Conservation (phyloP, 2,888 invertebrate genomes). For the Chymomyza caudatula region DNA sequence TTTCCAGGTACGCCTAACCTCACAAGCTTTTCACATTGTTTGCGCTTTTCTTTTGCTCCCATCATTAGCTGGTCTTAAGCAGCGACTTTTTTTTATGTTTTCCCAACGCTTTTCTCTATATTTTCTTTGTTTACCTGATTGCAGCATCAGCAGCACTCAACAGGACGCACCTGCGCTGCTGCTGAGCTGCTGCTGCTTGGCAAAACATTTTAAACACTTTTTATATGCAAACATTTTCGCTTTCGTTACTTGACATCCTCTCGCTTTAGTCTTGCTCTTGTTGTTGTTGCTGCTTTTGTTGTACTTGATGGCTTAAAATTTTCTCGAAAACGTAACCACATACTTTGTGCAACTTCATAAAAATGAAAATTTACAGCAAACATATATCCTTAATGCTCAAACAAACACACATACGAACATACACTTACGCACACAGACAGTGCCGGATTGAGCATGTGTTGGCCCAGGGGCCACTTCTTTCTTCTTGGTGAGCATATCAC, state of each 20-base stretch:
- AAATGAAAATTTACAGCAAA: conserved; percentile 69
- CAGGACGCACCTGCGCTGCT: neutral
- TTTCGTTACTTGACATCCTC: neutral
- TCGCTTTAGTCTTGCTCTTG: neutral
- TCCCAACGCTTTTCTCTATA: neutral
- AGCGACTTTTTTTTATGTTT: neutral
- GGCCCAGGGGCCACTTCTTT: too few relatives aligned
- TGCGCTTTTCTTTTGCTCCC: neutral
- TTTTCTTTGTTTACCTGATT: neutral
- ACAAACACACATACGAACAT: conserved; percentile 29
- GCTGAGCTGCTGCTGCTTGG: neutral
- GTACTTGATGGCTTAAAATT: conserved; percentile 5
- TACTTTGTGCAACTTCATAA: conserved; percentile 71
- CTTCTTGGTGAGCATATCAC: too few relatives aligned
- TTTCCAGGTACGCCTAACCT: too few relatives aligned
- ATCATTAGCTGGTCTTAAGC: neutral
- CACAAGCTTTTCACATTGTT: neutral
- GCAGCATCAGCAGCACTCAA: neutral
- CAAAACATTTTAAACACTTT: conserved; percentile 4
- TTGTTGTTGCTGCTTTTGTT: neutral
- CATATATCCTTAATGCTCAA: conserved; percentile 66
- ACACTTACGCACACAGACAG: neutral
- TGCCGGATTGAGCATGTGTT: too few relatives aligned
- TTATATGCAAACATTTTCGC: conserved; percentile 8
- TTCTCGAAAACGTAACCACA: conserved; percentile 66